These are phyloP conservation scores for Caenorhabditis inopinata DNA, from an alignment of 1,140 invertebrate species.

Conservation along the genomic window DNA sequence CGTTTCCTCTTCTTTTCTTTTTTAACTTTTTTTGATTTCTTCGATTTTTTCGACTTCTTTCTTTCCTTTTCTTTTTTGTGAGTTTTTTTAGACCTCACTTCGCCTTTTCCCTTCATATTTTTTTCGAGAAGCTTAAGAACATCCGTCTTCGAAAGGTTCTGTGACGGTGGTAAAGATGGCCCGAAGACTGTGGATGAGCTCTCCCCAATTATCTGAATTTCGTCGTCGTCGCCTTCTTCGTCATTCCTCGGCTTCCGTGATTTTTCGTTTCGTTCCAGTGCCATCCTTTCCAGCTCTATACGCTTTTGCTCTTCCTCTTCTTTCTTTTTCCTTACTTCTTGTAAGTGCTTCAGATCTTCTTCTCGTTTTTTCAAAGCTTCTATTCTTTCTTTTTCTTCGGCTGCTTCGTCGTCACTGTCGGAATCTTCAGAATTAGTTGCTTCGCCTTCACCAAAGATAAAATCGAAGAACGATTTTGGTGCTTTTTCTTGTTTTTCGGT, in stretches of 20 bases:
- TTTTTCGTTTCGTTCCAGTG: neutral
- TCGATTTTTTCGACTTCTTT: neutral
- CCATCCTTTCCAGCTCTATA: neutral
- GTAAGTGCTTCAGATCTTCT: neutral
- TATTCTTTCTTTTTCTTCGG: neutral
- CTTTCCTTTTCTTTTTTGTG: neutral
- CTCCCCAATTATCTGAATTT: slow-evolving; percentile 17
- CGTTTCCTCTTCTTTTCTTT: neutral
- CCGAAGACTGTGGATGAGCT: neutral
- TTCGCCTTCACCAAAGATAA: neutral
- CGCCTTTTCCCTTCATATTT: neutral
- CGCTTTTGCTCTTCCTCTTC: neutral
- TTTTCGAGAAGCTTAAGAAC: neutral
- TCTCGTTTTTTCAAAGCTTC: neutral
- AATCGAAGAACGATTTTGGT: slow-evolving; percentile 18
- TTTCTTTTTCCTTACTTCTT: neutral
- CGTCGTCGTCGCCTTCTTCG: neutral
- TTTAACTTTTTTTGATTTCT: neutral
- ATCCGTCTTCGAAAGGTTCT: neutral
- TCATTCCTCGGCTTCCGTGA: neutral
- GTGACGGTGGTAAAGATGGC: neutral
- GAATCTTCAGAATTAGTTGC: neutral
- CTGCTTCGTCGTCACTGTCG: neutral
- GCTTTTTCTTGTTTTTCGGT: neutral
- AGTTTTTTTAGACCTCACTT: too few species aligned